phyloP scores from a whole-genome alignment of 2,797 vertebrate genomes.

The Liasis olivaceus region DNA sequence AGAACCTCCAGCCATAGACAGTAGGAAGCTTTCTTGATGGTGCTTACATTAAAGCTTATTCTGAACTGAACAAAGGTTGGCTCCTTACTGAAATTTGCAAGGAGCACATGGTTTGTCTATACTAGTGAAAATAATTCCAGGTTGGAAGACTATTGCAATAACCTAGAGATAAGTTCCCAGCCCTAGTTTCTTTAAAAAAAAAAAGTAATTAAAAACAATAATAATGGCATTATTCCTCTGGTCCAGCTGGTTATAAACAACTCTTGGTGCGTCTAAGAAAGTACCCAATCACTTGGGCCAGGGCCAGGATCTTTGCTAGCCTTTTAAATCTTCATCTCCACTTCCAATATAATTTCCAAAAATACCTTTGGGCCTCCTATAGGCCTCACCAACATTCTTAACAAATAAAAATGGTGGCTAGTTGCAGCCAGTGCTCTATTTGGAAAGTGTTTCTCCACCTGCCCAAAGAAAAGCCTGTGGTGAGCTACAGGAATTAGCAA shows the following conservation, averaged over 20 bases:
- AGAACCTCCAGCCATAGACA: not conserved
- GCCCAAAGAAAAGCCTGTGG: not conserved
- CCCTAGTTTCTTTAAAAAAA: not conserved
- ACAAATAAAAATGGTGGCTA: not conserved
- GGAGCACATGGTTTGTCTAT: not conserved
- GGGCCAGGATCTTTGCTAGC: not conserved
- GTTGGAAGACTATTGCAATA: not conserved
- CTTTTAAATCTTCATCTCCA: not conserved
- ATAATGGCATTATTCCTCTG: not conserved
- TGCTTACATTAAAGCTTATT: not conserved
- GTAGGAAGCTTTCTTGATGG: not conserved
- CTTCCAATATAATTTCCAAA: not conserved
- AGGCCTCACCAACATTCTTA: not conserved
- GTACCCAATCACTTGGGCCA: not conserved
- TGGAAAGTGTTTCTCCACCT: not conserved
- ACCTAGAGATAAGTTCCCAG: not conserved
- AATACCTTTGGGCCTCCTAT: not conserved
- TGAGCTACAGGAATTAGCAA: not conserved
- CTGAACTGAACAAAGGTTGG: not conserved
- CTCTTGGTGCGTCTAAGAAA: not conserved
- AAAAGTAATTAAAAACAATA: not conserved
- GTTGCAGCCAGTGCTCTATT: not conserved
- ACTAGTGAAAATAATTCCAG: not conserved
- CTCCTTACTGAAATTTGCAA: not conserved
- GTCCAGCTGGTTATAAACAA: not conserved